Evolutionary conservation across 2,797 vertebrate species (phyloP).

Genomic region (Tapirus indicus): DNA sequence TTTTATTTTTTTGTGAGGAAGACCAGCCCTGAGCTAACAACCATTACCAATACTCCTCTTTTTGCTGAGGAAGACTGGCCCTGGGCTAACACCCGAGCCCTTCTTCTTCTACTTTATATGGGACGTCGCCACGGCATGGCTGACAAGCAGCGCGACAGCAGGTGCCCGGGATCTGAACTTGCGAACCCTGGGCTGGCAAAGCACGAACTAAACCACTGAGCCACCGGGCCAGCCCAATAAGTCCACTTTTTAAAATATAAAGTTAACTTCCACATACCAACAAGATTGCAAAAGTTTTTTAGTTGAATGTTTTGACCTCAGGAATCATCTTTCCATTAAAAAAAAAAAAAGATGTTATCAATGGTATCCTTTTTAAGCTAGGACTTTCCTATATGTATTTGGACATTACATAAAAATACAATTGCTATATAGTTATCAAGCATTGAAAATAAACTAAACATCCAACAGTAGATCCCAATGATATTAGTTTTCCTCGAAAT

Average conservation of each 20-base stretch:
- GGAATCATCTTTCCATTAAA: neutral
- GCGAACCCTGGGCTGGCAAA: too few relatives aligned
- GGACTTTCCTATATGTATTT: neutral
- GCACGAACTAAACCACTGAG: too few relatives aligned
- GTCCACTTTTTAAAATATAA: neutral
- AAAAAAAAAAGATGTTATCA: neutral
- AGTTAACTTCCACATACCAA: neutral
- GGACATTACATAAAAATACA: constrained; percentile 10
- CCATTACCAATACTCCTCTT: too few relatives aligned
- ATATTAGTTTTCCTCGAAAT: constrained; percentile 7
- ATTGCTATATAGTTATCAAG: neutral
- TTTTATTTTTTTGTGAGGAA: too few relatives aligned
- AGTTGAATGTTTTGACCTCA: neutral
- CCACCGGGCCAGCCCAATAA: neutral
- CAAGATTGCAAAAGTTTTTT: neutral
- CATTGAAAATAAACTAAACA: constrained; percentile 30
- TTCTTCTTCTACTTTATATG: too few relatives aligned
- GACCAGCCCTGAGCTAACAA: too few relatives aligned
- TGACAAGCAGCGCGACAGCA: too few relatives aligned
- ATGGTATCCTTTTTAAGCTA: neutral
- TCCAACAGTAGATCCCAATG: neutral
- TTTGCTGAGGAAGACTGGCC: too few relatives aligned
- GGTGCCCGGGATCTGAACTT: too few relatives aligned
- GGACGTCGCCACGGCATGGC: too few relatives aligned
- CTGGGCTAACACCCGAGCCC: too few relatives aligned